phyloP scores from a whole-genome alignment of 1,140 invertebrate species.

The Pogonus chalceus region DNA sequence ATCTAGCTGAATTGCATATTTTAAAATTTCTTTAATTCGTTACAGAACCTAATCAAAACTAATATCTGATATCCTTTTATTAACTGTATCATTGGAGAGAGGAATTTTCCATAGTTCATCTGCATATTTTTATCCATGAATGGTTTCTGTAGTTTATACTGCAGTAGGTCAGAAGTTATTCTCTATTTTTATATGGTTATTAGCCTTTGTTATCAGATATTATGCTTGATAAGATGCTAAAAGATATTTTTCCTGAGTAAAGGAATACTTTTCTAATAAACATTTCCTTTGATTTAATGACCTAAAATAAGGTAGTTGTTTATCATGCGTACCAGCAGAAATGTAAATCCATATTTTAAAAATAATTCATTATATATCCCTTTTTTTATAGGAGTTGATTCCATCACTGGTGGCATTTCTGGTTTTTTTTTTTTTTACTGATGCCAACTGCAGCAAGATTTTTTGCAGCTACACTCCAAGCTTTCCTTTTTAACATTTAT shows the following conservation, averaged over 20 bases:
- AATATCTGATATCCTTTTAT: constrained; percentile 1
- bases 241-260: constrained; percentile 6
- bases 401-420: too few species aligned
- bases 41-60: neutral
- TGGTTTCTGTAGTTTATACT: constrained; percentile 4
- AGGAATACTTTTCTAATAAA: constrained; percentile 1
- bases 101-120: neutral
- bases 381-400: too few species aligned
- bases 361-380: too few species aligned
- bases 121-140: constrained; percentile 4
- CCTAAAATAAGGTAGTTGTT: too few species aligned
- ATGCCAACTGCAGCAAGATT: too few species aligned
- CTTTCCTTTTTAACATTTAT: too few species aligned
- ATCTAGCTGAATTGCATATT: constrained; percentile 2
- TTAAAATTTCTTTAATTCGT: constrained; percentile 4
- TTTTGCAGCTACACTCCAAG: too few species aligned
- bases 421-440: too few species aligned
- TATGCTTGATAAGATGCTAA: constrained; percentile 6
- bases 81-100: constrained; percentile 3
- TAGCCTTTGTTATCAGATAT: constrained; percentile 1
- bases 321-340: too few species aligned
- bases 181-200: neutral
- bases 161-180: neutral
- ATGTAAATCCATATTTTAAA: too few species aligned
- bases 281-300: neutral